Conservation (phyloP, 2,113 vertebrate species). For the Crotalus horridus region DNA sequence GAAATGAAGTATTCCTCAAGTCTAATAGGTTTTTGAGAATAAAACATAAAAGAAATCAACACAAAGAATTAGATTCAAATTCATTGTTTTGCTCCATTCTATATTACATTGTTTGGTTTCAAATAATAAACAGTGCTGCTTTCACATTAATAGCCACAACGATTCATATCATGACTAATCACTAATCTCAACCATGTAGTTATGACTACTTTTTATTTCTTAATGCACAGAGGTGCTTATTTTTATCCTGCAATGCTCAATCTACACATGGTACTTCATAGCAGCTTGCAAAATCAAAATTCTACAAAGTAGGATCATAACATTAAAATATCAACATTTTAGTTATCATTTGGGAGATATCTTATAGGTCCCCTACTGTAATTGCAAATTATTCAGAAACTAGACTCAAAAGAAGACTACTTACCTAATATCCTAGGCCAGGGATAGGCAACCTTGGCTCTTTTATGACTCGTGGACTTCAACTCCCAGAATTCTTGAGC, state of each 20-base stretch:
- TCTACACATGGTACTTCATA: neutral
- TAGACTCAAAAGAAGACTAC: neutral
- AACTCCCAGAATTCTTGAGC: too few relatives aligned
- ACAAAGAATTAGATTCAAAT: neutral
- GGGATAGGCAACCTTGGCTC: too few relatives aligned
- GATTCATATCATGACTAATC: neutral
- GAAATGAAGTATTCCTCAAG: neutral
- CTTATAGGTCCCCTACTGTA: neutral
- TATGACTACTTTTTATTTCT: neutral
- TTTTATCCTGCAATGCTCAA: neutral
- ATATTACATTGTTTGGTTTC: neutral
- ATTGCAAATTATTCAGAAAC: neutral
- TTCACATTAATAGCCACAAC: neutral
- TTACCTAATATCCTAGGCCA: neutral
- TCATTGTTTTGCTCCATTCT: neutral
- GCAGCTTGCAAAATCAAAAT: neutral
- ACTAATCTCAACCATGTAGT: neutral
- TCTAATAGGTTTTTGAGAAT: neutral
- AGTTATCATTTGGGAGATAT: neutral
- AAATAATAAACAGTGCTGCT: neutral
- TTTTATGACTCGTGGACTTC: too few relatives aligned
- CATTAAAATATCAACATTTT: neutral
- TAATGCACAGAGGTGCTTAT: neutral
- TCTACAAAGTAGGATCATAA: neutral
- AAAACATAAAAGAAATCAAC: neutral